Evolutionary conservation across 1,140 invertebrate genomes (phyloP), one percentile per base, ranked within the genome.

Genomic region (Manduca sexta): DNA sequence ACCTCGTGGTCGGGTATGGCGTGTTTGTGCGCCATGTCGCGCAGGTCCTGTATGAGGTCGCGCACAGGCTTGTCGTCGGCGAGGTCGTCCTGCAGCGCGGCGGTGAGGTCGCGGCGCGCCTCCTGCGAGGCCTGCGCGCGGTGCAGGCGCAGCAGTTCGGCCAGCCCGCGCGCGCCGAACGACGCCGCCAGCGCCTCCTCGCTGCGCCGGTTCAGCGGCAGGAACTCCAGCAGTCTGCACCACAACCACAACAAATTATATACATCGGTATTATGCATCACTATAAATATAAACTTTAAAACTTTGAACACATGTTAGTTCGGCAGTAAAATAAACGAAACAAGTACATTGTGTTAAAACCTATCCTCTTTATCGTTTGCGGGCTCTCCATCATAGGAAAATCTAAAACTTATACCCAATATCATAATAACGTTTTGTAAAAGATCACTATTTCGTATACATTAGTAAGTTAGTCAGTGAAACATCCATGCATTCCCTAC

Each of bases 201-300:
- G 71, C 93, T 95, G 74, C 96, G 91, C 86, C 96, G 97, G 84
- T 97, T 97, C 64, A 93, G 88, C 56, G 96, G 96, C 78, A 98
- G 93, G 87, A 98, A 96, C 79, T 97, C 95, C 90, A 95, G 92
- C 62, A 97, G 85, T 78, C 95, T 96, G 65, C 1, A 18, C n/a
- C 18, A 29, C 2, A 3, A 6, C n/a, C n/a, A 39, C 6, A 2
- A 39, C 3, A 39, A 12, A 16, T 35, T 2, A 4, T 1, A 5
- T 5, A 2, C 4, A 26, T 8, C 8, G 1, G 1, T 26, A 0
- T 26, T n/a, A n/a, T n/a, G n/a, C n/a, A n/a, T n/a, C n/a, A n/a
- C n/a, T n/a, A n/a, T n/a, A n/a, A n/a, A n/a, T n/a, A n/a, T n/a
- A n/a, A n/a, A n/a, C n/a, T n/a, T n/a, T n/a, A n/a, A n/a, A n/a